Base-by-base conservation (phyloP, 2,888 invertebrate species). In the Euclidia mi region DNA sequence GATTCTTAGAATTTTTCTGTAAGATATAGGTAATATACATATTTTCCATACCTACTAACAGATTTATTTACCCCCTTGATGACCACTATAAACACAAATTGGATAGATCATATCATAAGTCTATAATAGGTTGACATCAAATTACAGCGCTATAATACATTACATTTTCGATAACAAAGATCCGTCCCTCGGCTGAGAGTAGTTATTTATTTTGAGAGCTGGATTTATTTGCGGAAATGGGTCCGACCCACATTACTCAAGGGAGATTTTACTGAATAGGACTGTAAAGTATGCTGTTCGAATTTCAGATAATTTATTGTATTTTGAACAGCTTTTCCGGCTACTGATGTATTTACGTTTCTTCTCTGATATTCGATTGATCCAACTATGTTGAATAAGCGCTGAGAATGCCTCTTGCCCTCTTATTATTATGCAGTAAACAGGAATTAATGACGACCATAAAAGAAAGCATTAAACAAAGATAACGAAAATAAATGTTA, bases 181-280 rank as follows among this genome's bases (percentile, higher is more conserved):
- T 78, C 69, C 70, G 59, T 59, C 65, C 66, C 71, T 68, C 42
- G 31, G 56, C 65, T 76, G 68, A 53, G 79, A 81, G 84, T 82
- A 87, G 87, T 90, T 91, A 90, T 90, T 90, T 91, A 90, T 89
- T 88, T 89, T 88, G 87, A 89, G 83, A 83, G 83, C 79, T 82
- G 88, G 89, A 90, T 91, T 91, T 92, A 91, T 92, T 88, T 89
- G 87, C 88, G 89, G 89, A 88, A 89, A 88, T 85, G 88, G 90
- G 89, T 82, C 86, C 82, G 87, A 90, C 91, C 91, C 90, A 84
- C 86, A 91, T 91, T 89, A 90, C 87, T 91, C 91, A 90, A 85
- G 89, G 88, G 88, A 91, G 88, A 89, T 89, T 89, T 85, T 79
- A 85, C 87, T 88, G 90, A 89, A 88, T 88, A 82, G 87, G 84